Conservation (phyloP, 2,888 invertebrate species). For the Melitaea athalia region DNA sequence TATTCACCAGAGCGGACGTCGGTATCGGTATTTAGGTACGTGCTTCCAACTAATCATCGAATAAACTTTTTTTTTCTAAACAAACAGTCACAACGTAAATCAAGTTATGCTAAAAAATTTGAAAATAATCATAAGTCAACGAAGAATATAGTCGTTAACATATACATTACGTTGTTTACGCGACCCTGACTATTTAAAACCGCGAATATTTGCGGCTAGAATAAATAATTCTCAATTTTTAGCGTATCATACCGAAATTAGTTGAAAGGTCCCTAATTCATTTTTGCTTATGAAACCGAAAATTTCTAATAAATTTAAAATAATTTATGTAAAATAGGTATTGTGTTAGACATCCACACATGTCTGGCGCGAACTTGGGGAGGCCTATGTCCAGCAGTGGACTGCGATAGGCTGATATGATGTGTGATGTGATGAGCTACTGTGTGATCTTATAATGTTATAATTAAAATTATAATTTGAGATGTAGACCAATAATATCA, state of each 20-base stretch:
- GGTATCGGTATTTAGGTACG: too few relatives aligned
- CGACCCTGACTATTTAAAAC: conserved; percentile 13
- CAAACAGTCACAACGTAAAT: neutral
- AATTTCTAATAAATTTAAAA: neutral
- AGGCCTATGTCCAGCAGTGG: too few relatives aligned
- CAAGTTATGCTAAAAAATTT: neutral
- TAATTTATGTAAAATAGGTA: too few relatives aligned
- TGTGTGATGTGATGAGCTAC: too few relatives aligned
- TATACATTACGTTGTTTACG: conserved; percentile 1
- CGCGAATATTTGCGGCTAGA: conserved; percentile 5
- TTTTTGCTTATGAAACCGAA: neutral
- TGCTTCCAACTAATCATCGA: too few relatives aligned
- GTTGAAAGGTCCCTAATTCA: neutral
- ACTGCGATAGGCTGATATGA: too few relatives aligned
- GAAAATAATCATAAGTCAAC: neutral
- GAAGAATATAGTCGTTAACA: conserved; percentile 13
- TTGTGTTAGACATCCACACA: too few relatives aligned
- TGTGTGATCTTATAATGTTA: too few relatives aligned
- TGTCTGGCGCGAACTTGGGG: too few relatives aligned
- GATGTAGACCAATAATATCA: too few relatives aligned
- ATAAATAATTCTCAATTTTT: neutral
- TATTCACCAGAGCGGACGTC: too few relatives aligned
- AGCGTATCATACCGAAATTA: neutral
- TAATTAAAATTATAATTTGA: too few relatives aligned
- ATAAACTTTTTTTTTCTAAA: neutral